Percentiles rank a stretch among this genome's conserved stretches.
These are phyloP conservation scores for Pheosia gnoma DNA, from an alignment of 2,888 invertebrate species.

Conservation along the genomic window DNA sequence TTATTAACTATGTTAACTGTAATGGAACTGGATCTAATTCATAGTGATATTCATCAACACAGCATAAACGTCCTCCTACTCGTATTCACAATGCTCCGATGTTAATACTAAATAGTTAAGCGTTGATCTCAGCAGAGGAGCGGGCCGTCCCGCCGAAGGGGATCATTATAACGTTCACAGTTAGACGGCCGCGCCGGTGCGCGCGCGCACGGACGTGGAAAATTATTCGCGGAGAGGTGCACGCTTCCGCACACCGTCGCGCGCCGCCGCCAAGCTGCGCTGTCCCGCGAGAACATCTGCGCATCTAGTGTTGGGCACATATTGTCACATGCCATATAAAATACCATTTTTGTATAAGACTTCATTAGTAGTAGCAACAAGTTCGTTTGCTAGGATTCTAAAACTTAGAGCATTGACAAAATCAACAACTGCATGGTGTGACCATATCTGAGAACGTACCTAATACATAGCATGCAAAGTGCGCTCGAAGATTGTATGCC, in stretches of 20 bases:
- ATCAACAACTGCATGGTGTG: too few species aligned
- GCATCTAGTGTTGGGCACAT: conserved; percentile 3
- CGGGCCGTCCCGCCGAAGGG: conserved; percentile 35
- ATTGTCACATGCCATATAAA: not conserved
- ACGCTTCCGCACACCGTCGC: conserved; percentile 53
- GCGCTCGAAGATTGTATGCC: not conserved
- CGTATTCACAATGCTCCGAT: not conserved
- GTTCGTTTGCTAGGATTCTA: too few species aligned
- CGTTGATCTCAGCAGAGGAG: conserved; percentile 5
- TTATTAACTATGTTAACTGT: not conserved
- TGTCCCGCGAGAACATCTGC: conserved; percentile 3
- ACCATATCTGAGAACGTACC: too few species aligned
- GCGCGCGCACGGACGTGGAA: conserved; percentile 66
- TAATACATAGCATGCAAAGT: not conserved
- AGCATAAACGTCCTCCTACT: not conserved
- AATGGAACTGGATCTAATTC: not conserved
- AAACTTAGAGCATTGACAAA: too few species aligned
- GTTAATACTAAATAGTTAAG: conserved; percentile 9
- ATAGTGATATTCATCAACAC: not conserved
- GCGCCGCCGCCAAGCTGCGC: not conserved
- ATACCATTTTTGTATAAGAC: not conserved
- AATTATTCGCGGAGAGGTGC: conserved; percentile 60
- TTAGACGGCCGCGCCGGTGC: conserved; percentile 51
- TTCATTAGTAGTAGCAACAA: too few species aligned
- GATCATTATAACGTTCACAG: conserved; percentile 62